Evolutionary conservation across 2,113 vertebrate species (phyloP).

Genomic region (Caloenas nicobarica): DNA sequence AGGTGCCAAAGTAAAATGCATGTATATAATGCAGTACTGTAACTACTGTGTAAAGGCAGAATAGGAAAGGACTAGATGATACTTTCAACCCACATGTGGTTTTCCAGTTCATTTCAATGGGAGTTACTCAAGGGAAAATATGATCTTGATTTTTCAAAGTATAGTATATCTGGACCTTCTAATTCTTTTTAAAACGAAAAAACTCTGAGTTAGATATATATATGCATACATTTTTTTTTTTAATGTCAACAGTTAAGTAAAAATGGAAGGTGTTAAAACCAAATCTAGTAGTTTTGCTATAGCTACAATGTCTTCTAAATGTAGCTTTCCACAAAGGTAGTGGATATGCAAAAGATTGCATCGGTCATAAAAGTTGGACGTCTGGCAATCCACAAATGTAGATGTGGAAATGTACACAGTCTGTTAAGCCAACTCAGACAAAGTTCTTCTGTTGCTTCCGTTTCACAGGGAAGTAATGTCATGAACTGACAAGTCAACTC

Average conservation of each 20-base stretch:
- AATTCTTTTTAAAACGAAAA: background rate
- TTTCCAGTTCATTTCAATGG: background rate
- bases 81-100: background rate
- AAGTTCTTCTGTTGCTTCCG: background rate
- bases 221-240: background rate
- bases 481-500: background rate
- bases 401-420: rapidly evolving
- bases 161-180: background rate
- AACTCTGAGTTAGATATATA: background rate
- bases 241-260: background rate
- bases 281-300: background rate
- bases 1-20: background rate
- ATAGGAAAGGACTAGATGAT: background rate
- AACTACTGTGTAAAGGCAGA: background rate
- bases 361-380: rapidly evolving
- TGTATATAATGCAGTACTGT: background rate
- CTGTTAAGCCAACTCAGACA: rapidly evolving
- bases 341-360: background rate
- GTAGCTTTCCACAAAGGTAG: background rate
- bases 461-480: background rate
- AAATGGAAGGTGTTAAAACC: background rate
- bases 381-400: background rate
- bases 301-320: background rate
- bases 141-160: background rate
- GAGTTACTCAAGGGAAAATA: background rate